Base-by-base conservation (phyloP, 2,888 invertebrate genomes). In the Lithophane ornitopus region DNA sequence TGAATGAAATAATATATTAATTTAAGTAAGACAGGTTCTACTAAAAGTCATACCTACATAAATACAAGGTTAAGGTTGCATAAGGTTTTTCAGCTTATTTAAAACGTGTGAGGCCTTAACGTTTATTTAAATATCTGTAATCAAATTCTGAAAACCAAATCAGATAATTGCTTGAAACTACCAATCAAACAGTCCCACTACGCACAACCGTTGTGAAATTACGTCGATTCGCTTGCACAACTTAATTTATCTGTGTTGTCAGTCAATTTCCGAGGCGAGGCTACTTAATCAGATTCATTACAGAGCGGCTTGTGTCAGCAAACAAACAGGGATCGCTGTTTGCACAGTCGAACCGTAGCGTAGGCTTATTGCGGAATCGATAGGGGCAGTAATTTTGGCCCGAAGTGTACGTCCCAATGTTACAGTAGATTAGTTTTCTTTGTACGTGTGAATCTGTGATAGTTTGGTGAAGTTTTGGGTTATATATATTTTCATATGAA, bases 211-310 rank as follows among this genome's bases (percentile, higher is more conserved):
- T 83, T 74, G 84, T 74, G 74, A 72, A 83, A 83, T 79, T 79
- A 75, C 86, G 86, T 85, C 81, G 86, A 86, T 87, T 85, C 85
- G 87, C 82, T 86, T 89, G 77, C 80, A 74, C 82, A 88, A 88
- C 85, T 88, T 91, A 90, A 91, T 90, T 88, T 87, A 88, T 89
- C 88, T 86, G 87, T 89, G 86, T 87, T 89, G 90, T 88, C 89
- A 81, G 89, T 89, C 82, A 91, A 92, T 91, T 89, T 86, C 87
- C 86, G 87, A 87, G 89, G 89, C 91, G 91, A 93, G 80, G 94
- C 95, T 95, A 95, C 95, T 95, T 95, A 95, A 95, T 95, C 95
- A 95, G 95, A 92, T 94, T 94, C 93, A 95, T 95, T 95, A 95
- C 93, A 89, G 91, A 77, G 75, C 88, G 84, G 90, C 81, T 82